A percentile compares a stretch with the other conserved stretches of the same genome.
phyloP scores from a whole-genome alignment of 2,113 vertebrate species.

The Mionectes macconnelli region DNA sequence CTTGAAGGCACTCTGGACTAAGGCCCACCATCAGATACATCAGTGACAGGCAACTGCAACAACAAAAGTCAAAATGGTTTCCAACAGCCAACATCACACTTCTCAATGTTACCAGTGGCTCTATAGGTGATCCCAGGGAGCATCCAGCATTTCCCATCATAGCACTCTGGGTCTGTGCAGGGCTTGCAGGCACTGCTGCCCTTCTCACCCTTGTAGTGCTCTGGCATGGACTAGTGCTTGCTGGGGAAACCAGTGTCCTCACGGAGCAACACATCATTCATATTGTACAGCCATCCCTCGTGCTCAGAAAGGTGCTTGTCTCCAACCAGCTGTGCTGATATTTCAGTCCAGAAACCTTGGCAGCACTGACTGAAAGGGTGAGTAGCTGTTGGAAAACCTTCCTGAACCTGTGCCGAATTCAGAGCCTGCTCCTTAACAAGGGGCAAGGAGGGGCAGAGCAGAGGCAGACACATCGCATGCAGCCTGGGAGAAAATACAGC shows the following conservation, averaged over 20 bases:
- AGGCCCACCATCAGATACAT: neutral
- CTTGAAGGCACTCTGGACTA: neutral
- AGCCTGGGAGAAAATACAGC: neutral
- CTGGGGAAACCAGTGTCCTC: neutral
- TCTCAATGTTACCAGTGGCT: neutral
- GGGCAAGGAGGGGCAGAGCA: neutral
- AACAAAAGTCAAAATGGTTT: neutral
- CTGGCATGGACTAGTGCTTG: accelerated
- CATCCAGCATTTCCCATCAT: neutral
- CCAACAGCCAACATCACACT: neutral
- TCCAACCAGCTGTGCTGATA: neutral
- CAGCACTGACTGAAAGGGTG: neutral
- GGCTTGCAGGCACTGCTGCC: neutral
- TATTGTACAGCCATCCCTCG: neutral
- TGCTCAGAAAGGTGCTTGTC: neutral
- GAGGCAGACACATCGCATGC: neutral
- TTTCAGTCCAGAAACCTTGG: neutral
- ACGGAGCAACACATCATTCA: neutral
- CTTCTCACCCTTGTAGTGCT: neutral
- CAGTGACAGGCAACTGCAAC: neutral
- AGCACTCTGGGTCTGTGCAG: neutral
- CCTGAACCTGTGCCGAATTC: neutral
- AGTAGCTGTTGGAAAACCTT: neutral
- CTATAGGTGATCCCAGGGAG: neutral
- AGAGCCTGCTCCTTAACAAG: neutral